These are phyloP conservation scores for Tetramorium parvispinum DNA, from an alignment of 1,140 invertebrate species.

Conservation along the genomic window DNA sequence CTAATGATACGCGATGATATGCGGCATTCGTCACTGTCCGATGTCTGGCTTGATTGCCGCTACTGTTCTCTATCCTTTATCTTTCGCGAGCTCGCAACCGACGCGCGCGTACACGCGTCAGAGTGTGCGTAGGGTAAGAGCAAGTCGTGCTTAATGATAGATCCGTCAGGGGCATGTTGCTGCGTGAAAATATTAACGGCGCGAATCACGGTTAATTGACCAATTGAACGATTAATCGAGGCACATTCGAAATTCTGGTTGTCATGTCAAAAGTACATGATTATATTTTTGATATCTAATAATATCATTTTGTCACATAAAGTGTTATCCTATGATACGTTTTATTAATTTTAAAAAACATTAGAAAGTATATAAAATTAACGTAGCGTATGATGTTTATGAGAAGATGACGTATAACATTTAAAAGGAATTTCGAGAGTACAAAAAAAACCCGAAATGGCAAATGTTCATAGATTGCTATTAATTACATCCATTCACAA, in stretches of 20 bases:
- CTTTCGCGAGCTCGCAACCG: slow-evolving; percentile 67
- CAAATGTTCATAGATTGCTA: slow-evolving; percentile 33
- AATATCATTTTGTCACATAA: background rate
- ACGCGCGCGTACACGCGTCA: slow-evolving; percentile 13
- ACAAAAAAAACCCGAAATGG: slow-evolving; percentile 9
- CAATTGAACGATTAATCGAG: slow-evolving; percentile 22
- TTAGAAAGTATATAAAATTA: background rate
- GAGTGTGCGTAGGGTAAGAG: slow-evolving; percentile 15
- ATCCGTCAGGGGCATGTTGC: slow-evolving; percentile 42
- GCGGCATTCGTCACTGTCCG: slow-evolving; percentile 84
- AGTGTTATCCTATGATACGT: background rate
- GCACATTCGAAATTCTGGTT: background rate
- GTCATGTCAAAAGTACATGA: background rate
- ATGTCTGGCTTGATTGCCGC: slow-evolving; percentile 82
- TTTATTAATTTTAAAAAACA: background rate
- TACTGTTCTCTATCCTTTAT: slow-evolving; percentile 82
- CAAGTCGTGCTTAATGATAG: slow-evolving; percentile 47
- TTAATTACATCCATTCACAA: slow-evolving; percentile 26
- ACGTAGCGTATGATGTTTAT: background rate
- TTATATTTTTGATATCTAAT: background rate
- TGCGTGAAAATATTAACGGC: slow-evolving; percentile 34
- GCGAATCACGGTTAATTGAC: slow-evolving; percentile 30
- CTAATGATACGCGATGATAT: slow-evolving; percentile 84
- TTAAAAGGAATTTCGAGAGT: slow-evolving; percentile 12
- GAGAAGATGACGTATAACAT: background rate